Conservation (phyloP, 1,140 invertebrate species). For the Melipona quadrifasciata region DNA sequence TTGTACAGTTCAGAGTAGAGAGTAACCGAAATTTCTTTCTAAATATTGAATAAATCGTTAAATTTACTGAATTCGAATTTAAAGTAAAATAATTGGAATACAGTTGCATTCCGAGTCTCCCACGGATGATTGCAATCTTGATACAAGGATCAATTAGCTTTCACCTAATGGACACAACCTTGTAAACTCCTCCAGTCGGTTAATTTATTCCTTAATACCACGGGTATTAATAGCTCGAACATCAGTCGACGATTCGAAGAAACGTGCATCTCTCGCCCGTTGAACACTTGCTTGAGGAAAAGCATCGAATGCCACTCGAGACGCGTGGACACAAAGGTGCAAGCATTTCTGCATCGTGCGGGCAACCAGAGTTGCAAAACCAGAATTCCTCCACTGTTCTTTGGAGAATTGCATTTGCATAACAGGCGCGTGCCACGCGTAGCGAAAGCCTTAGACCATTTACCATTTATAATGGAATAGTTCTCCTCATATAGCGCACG, state of each 20-base stretch:
- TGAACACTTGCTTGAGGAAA: background rate
- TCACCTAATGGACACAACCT: background rate
- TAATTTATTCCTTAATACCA: background rate
- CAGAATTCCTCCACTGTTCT: conserved; percentile 5
- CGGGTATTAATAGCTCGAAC: background rate
- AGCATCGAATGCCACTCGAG: background rate
- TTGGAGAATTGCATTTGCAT: conserved; percentile 25
- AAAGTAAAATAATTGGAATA: no score
- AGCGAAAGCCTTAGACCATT: background rate
- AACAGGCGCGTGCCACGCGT: background rate
- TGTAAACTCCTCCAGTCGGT: background rate
- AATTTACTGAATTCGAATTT: no score
- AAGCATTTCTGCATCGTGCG: background rate
- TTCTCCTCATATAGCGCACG: no score
- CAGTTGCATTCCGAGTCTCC: no score
- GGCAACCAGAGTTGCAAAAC: conserved; percentile 15
- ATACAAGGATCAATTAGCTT: background rate
- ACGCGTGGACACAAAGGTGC: background rate
- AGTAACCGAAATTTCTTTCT: no score
- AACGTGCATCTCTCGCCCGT: no score
- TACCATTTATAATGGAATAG: background rate
- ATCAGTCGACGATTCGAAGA: background rate
- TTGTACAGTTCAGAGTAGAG: no score
- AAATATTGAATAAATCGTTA: no score
- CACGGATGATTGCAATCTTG: no score